Base-by-base conservation (phyloP, 2,888 invertebrate genomes). In the Idaea aversata region DNA sequence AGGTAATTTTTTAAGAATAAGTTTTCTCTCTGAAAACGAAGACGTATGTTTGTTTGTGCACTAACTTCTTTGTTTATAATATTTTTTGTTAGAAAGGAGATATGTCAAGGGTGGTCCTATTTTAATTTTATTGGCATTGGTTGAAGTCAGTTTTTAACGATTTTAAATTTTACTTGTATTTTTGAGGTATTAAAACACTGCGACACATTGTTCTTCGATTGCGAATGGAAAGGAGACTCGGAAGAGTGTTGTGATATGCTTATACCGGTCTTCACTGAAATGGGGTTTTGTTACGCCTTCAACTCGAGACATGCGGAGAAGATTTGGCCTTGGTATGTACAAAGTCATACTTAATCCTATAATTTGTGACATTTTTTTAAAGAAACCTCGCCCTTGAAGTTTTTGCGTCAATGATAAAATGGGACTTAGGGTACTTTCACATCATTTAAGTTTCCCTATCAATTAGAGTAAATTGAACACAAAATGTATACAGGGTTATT, bases 251-350 rank as follows among this genome's bases (percentile, higher is more conserved):
- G 96, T 77, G 92, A 94, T 16, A 88, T 94, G 66, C 94, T 96
- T 63, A 90, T 93, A 65, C 95, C 96, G 0, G 93, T 96, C n/a
- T 95, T 96, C 74, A 96, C 96, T 0, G 96, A 96, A 83, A 94
- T 94, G 84, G 96, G 96, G 3, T 95, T 95, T 77, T 96, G 96
- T 78, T 96, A 95, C 77, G 94, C 95, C 13, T 96, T 96, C 78
- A 97, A 97, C 80, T 94, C 94, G 0, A 85, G 91, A 71, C 94
- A 95, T 75, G 93, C 94, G 58, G 94, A 94, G 74, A 90, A 82
- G 73, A 80, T 77, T 4, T 94, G 93, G 93, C 93, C 94, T 7
- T 93, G 94, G 95, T 95, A 86, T 84, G 71, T 62, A 58, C 64
- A 70, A 36, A 66, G n/a, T 34, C 15, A 7, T 25, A 36, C 35